phyloP scores from a whole-genome alignment of 2,797 vertebrate genomes.

The Enteromius viviparus region DNA sequence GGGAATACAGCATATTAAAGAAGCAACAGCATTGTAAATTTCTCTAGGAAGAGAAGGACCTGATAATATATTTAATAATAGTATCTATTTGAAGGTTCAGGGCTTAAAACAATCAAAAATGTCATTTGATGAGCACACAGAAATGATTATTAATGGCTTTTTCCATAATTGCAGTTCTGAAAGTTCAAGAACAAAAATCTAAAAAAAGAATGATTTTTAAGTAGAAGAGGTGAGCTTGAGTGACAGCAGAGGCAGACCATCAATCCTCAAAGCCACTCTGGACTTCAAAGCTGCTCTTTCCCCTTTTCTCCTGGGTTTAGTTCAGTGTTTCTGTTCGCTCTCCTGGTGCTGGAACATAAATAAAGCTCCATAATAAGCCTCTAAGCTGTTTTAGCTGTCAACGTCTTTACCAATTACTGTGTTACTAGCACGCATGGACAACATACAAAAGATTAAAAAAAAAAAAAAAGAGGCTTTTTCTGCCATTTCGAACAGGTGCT shows the following conservation, averaged over 20 bases:
- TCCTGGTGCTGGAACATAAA: constrained; percentile 81
- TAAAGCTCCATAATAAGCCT: constrained; percentile 82
- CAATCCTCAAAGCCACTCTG: constrained; percentile 74
- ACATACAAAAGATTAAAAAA: constrained; percentile 63
- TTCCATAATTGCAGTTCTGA: not conserved
- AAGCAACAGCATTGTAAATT: not conserved
- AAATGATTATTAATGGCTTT: not conserved
- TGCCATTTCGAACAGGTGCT: constrained; percentile 36
- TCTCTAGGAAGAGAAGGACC: not conserved
- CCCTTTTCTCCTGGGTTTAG: constrained; percentile 74
- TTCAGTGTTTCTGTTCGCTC: constrained; percentile 79
- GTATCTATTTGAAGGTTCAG: constrained; percentile 64
- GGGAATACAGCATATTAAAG: not conserved
- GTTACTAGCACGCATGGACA: constrained; percentile 71
- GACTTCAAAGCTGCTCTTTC: constrained; percentile 81
- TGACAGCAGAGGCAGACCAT: constrained; percentile 78
- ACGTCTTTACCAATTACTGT: constrained; percentile 83
- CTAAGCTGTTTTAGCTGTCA: constrained; percentile 84
- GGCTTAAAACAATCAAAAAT: constrained; percentile 67
- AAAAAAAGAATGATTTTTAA: not conserved
- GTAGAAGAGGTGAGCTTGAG: constrained; percentile 68
- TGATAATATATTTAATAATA: not conserved
- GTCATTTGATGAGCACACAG: constrained; percentile 43
- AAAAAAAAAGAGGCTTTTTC: not conserved
- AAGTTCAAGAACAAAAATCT: constrained; percentile 21